phyloP scores from a whole-genome alignment of 2,797 vertebrate genomes.

The Brotula barbata region DNA sequence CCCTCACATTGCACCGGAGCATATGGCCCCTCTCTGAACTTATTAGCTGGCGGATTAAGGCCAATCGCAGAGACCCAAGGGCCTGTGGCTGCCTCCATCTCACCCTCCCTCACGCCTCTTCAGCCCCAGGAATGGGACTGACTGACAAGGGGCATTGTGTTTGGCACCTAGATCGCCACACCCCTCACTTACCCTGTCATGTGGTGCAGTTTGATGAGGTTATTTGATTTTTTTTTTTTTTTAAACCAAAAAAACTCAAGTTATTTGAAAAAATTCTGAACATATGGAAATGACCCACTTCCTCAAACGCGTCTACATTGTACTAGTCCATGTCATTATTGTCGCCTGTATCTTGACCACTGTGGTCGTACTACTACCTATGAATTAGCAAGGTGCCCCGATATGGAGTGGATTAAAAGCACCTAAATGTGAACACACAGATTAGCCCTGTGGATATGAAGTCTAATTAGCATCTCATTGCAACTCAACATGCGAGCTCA shows the following conservation, averaged over 20 bases:
- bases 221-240: conserved; percentile 74
- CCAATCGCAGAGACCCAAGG: conserved; percentile 83
- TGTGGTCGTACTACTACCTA: conserved; percentile 58
- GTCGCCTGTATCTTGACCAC: conserved; percentile 33
- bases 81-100: conserved; percentile 75
- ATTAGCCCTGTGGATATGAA: conserved; percentile 73
- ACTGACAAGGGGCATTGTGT: conserved; percentile 85
- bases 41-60: conserved; percentile 96
- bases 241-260: too few relatives aligned
- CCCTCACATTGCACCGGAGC: conserved; percentile 85
- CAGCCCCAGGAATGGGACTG: conserved; percentile 84
- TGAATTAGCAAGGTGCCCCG: conserved; percentile 62
- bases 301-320: conserved; percentile 44
- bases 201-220: conserved; percentile 76
- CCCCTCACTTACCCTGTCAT: conserved; percentile 80
- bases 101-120: conserved; percentile 72
- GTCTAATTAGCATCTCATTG: conserved; percentile 80
- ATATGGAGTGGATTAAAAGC: conserved; percentile 75
- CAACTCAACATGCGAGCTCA: conserved; percentile 71
- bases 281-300: conserved; percentile 30
- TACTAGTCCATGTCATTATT: conserved; percentile 49
- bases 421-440: conserved; percentile 76
- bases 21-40: conserved; percentile 98
- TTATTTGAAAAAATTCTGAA: conserved; percentile 21
- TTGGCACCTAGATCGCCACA: conserved; percentile 73